Percentiles rank a stretch among this genome's conserved stretches.
These are phyloP conservation scores for Hypanus sabinus DNA, from an alignment of 2,113 vertebrate species.

Conservation along the genomic window DNA sequence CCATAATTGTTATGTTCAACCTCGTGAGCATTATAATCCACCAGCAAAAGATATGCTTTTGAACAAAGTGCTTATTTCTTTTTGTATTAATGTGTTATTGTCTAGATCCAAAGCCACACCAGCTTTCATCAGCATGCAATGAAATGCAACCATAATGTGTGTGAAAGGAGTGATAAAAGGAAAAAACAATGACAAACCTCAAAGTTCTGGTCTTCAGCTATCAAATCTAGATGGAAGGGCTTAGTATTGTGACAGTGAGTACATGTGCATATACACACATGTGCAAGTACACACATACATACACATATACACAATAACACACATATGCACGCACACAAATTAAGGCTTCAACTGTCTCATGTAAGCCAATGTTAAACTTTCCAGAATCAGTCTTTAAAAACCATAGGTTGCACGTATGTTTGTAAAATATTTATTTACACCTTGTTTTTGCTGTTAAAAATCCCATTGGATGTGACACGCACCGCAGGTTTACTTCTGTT, in stretches of 20 bases:
- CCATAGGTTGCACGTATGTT: not conserved
- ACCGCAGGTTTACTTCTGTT: not conserved
- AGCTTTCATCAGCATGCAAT: not conserved
- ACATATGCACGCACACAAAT: not conserved
- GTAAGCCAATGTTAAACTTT: not conserved
- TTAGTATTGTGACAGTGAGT: not conserved
- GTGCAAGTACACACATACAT: not conserved
- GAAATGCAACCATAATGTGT: not conserved
- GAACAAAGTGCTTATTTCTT: not conserved
- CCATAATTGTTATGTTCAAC: not conserved
- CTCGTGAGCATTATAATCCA: not conserved
- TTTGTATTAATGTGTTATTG: not conserved
- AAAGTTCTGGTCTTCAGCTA: not conserved
- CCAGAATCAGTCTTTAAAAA: not conserved
- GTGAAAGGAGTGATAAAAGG: not conserved
- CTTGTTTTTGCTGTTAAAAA: not conserved
- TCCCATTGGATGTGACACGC: not conserved
- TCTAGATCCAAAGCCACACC: not conserved
- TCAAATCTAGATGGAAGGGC: not conserved
- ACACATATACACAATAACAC: not conserved
- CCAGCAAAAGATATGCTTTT: not conserved
- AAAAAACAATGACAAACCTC: not conserved
- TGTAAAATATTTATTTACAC: conserved; percentile 13
- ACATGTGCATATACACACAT: not conserved
- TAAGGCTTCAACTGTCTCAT: too few relatives aligned